These are phyloP conservation scores for Clangula hyemalis DNA, from an alignment of 2,797 vertebrate species.

Conservation along the genomic window DNA sequence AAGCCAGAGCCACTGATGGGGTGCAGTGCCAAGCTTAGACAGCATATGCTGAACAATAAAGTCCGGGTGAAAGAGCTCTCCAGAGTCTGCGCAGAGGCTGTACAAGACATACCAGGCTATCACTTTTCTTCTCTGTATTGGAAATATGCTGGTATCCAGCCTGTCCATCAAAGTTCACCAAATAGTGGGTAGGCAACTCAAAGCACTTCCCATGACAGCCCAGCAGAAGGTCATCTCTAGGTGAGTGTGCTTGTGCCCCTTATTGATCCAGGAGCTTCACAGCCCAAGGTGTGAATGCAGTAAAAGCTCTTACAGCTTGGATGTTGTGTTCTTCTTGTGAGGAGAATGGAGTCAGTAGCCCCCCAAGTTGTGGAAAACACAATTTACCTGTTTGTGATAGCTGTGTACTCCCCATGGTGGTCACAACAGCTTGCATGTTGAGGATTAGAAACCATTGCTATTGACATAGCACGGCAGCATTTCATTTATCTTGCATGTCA, in stretches of 20 bases:
- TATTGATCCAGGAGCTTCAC: neutral
- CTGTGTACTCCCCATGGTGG: neutral
- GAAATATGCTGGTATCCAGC: accelerated
- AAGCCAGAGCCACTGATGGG: neutral
- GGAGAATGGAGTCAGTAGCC: neutral
- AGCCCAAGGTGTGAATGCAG: neutral
- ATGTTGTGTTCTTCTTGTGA: neutral
- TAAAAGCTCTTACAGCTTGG: neutral
- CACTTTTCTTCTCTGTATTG: neutral
- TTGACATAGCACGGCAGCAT: neutral
- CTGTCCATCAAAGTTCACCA: neutral
- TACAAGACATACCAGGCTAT: neutral
- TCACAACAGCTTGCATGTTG: neutral
- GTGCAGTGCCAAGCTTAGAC: neutral
- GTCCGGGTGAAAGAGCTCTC: neutral
- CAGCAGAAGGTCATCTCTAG: neutral
- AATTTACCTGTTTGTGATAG: neutral
- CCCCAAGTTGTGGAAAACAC: neutral
- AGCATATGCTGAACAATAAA: neutral
- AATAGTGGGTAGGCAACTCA: neutral
- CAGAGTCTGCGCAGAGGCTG: neutral
- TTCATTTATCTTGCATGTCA: neutral
- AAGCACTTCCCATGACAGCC: neutral
- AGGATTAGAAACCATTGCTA: neutral
- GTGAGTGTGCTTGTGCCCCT: neutral